Conservation (phyloP, 2,113 vertebrate species). For the Pachycephala philippinensis region DNA sequence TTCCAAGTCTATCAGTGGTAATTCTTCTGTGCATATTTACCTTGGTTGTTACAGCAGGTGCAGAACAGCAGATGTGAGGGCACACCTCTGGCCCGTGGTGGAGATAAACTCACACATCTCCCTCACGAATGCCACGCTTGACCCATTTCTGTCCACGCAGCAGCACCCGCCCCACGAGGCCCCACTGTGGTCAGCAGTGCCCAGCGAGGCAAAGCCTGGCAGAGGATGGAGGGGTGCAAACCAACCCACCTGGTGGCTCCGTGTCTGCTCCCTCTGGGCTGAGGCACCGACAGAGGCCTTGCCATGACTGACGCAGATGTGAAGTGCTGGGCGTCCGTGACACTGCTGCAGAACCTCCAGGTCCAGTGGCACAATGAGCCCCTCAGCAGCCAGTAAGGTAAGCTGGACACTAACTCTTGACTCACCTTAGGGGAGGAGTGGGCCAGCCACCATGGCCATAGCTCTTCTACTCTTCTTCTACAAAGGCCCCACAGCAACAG, state of each 20-base stretch:
- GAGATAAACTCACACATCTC: neutral
- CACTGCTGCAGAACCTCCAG: neutral
- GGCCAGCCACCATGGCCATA: neutral
- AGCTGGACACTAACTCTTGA: neutral
- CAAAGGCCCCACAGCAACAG: neutral
- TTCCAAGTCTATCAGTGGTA: neutral
- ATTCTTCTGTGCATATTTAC: neutral
- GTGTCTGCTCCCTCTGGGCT: neutral
- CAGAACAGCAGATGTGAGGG: neutral
- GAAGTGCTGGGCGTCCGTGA: neutral
- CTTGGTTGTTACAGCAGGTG: neutral
- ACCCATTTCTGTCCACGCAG: neutral
- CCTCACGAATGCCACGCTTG: rapidly evolving
- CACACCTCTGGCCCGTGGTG: neutral
- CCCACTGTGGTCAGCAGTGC: neutral
- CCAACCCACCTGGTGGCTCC: neutral
- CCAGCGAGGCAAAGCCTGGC: neutral
- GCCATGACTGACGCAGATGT: rapidly evolving
- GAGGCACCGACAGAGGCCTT: rapidly evolving
- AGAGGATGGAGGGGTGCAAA: neutral
- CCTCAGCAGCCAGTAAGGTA: neutral
- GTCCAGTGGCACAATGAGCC: rapidly evolving
- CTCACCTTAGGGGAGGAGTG: neutral
- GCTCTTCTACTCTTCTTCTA: neutral
- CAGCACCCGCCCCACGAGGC: neutral